phyloP scores from a whole-genome alignment of 2,888 invertebrate genomes.

The Polydrusus cervinus region DNA sequence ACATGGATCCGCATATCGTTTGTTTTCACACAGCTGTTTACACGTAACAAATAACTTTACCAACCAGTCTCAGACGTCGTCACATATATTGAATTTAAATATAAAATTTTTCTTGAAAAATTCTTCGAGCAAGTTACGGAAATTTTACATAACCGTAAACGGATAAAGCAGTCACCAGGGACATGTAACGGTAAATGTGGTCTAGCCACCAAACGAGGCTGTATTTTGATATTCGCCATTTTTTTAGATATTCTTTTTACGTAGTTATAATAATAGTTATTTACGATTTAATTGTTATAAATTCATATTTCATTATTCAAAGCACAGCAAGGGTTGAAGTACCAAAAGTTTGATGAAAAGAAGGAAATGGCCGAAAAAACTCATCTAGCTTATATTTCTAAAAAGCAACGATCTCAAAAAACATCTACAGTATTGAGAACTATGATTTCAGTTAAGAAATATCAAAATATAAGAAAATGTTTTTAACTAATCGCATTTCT shows the following conservation, averaged over 20 bases:
- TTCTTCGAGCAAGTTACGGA: slow-evolving; percentile 12
- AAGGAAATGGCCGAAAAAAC: no score
- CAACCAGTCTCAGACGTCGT: slow-evolving; percentile 20
- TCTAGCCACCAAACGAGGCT: not conserved
- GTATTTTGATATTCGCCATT: not conserved
- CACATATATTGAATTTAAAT: slow-evolving; percentile 41
- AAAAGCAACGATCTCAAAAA: no score
- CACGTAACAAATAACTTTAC: slow-evolving; percentile 29
- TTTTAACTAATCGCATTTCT: no score
- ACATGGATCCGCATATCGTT: slow-evolving; percentile 11
- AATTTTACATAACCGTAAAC: slow-evolving; percentile 41
- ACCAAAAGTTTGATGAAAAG: no score
- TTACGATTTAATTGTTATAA: no score
- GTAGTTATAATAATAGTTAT: no score
- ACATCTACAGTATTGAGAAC: no score
- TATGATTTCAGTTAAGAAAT: no score
- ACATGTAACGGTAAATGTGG: not conserved
- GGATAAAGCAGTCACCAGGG: slow-evolving; percentile 18
- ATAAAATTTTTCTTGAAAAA: slow-evolving; percentile 36
- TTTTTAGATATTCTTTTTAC: not conserved
- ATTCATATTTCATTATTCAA: no score
- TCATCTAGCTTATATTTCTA: no score
- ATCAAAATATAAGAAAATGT: no score
- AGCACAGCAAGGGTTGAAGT: no score
- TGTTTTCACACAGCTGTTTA: slow-evolving; percentile 8